These are phyloP conservation scores for Megalops atlanticus DNA, from an alignment of 2,113 vertebrate species.

Conservation along the genomic window DNA sequence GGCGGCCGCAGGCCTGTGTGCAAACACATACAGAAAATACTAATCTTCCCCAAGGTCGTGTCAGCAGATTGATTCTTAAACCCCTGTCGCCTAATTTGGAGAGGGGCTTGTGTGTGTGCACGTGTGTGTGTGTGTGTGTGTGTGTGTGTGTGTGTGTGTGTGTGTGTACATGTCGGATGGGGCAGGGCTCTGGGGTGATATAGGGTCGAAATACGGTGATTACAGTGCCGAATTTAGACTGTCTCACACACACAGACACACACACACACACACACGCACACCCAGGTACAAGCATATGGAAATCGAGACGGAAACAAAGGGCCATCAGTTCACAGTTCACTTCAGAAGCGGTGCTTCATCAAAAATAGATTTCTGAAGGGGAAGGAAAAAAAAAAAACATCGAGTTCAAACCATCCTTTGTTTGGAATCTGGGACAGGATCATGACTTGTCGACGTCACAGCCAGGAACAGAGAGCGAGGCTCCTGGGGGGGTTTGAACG, in stretches of 20 bases:
- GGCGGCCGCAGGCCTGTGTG: conserved; percentile 10
- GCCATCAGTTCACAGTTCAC: no score
- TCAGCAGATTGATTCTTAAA: conserved; percentile 16
- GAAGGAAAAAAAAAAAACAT: no score
- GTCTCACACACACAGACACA: conserved; percentile 5
- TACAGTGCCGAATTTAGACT: not conserved
- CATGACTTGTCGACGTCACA: no score
- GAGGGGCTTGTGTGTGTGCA: conserved; percentile 22
- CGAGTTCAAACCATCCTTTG: no score
- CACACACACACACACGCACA: not conserved
- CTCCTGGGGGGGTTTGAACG: no score
- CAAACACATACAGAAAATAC: conserved; percentile 28
- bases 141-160: conserved; percentile 15
- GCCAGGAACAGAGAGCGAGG: no score
- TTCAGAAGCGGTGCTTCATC: no score
- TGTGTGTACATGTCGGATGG: no score
- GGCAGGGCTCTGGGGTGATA: not conserved
- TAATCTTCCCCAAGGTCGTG: conserved; percentile 38
- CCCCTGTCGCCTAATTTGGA: conserved; percentile 14
- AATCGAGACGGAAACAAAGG: no score
- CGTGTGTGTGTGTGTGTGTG: conserved; percentile 42
- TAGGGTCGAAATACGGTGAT: not conserved
- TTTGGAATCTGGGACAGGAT: no score
- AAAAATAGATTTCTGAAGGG: no score
- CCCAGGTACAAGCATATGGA: no score